These are phyloP conservation scores for Bradypodion ventrale DNA, from an alignment of 2,797 vertebrate genomes.

Conservation along the genomic window DNA sequence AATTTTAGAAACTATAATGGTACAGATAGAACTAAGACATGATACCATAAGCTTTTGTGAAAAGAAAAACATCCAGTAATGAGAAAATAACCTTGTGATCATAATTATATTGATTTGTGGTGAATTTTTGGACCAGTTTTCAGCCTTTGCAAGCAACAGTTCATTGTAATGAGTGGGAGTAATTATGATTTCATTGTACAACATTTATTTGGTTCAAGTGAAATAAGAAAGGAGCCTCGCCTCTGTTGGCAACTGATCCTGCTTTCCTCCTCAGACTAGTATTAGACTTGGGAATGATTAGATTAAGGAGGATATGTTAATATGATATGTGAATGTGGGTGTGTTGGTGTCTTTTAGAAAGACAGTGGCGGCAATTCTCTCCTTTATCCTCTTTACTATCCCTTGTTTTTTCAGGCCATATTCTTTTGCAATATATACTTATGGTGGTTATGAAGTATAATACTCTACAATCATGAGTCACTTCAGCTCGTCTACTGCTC, in stretches of 20 bases:
- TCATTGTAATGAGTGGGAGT: not conserved
- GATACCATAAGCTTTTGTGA: conserved; percentile 23
- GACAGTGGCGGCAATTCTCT: not conserved
- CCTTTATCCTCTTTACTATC: no score
- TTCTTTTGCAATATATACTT: not conserved
- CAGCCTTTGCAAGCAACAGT: not conserved
- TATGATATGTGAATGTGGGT: not conserved
- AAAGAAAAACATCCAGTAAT: conserved; percentile 22
- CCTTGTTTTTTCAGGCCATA: not conserved
- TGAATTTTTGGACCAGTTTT: conserved; percentile 1
- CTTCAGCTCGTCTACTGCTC: no score
- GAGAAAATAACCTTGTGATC: conserved; percentile 14
- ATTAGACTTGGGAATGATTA: not conserved
- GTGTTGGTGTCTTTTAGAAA: not conserved
- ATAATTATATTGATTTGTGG: conserved; percentile 36
- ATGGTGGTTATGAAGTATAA: not conserved
- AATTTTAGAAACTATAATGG: conserved; percentile 61
- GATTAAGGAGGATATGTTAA: not conserved
- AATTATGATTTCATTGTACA: not conserved
- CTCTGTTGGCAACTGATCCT: not conserved
- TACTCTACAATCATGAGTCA: no score
- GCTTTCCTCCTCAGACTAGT: not conserved
- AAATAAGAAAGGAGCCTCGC: not conserved
- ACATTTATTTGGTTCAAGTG: not conserved
- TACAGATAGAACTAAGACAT: conserved; percentile 30